Conservation (phyloP, 1,140 invertebrate genomes). For the Drosophila navojoa region DNA sequence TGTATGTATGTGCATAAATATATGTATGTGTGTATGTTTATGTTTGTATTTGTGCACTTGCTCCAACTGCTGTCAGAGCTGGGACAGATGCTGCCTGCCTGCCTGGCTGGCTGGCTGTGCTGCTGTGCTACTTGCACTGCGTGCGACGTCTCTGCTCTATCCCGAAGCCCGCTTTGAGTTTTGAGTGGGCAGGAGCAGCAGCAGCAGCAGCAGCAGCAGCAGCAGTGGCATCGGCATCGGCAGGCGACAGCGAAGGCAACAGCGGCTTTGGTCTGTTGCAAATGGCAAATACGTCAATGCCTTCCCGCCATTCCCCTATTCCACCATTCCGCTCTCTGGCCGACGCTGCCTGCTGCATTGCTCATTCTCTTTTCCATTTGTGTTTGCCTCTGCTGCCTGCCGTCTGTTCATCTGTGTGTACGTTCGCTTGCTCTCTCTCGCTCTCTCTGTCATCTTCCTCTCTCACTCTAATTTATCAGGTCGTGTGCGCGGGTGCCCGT, state of each 20-base stretch:
- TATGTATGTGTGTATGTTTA: constrained; percentile 26
- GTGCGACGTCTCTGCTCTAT: constrained; percentile 28
- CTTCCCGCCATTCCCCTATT: constrained; percentile 4
- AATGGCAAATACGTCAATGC: constrained; percentile 77
- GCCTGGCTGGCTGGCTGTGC: constrained; percentile 31
- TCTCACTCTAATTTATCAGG: constrained; percentile 75
- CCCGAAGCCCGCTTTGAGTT: constrained; percentile 47
- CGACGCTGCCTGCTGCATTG: constrained; percentile 14
- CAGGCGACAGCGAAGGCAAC: background rate
- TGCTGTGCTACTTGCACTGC: constrained; percentile 34
- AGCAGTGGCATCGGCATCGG: background rate
- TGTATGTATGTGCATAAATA: constrained; percentile 18
- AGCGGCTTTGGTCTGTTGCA: constrained; percentile 55
- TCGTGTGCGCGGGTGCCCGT: constrained; percentile 55
- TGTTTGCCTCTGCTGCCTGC: constrained; percentile 2
- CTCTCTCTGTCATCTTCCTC: constrained; percentile 46
- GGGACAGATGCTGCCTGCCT: constrained; percentile 46
- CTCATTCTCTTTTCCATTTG: background rate
- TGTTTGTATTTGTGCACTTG: constrained; percentile 45
- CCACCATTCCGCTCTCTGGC: constrained; percentile 10
- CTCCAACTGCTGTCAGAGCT: constrained; percentile 49
- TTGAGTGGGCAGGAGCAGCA: constrained; percentile 27
- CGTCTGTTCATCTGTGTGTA: background rate
- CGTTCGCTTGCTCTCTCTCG: constrained; percentile 47
- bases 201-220: background rate